Conservation (phyloP, 2,113 vertebrate species). For the Peromyscus maniculatus region DNA sequence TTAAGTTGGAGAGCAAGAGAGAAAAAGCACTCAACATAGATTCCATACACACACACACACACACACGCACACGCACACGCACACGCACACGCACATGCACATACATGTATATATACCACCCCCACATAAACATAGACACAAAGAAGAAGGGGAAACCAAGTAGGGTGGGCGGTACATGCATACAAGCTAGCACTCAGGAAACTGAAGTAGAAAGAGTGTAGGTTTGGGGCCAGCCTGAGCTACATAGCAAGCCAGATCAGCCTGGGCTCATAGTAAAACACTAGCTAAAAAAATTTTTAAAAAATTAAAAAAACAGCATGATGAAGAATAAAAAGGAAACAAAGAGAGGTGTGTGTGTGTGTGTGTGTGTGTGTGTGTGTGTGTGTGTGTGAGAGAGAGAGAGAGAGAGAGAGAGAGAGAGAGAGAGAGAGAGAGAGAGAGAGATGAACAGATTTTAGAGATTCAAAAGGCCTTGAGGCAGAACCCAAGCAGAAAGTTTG, state of each 20-base stretch:
- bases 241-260: background rate
- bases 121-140: background rate
- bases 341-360: background rate
- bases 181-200: background rate
- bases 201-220: background rate
- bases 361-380: no score
- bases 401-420: no score
- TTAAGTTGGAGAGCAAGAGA: background rate
- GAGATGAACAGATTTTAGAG: background rate
- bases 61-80: background rate
- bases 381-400: no score
- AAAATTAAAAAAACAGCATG: no score
- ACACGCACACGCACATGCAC: background rate
- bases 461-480: background rate
- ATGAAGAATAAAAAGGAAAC: background rate
- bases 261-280: background rate
- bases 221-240: background rate
- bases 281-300: background rate
- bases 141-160: background rate
- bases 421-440: background rate
- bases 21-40: background rate
- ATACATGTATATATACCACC: background rate
- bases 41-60: background rate
- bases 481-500: background rate
- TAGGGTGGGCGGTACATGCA: background rate